Percentiles rank a stretch among this genome's conserved stretches.
Conservation (phyloP, 2,888 invertebrate species). For the Automeris io region DNA sequence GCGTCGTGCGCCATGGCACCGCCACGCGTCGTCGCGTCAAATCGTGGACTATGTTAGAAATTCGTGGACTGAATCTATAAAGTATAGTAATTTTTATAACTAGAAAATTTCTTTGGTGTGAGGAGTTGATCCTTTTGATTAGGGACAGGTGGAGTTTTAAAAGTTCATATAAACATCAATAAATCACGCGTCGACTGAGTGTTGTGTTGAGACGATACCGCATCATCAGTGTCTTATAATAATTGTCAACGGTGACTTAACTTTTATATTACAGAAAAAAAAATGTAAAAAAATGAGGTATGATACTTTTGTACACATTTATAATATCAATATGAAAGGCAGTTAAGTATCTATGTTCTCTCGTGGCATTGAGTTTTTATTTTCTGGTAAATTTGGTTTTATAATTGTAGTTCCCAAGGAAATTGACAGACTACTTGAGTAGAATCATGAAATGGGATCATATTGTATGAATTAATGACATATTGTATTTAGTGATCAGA, state of each 20-base stretch:
- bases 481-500: conserved; percentile 5
- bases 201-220: conserved; percentile 46
- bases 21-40: conserved; percentile 52
- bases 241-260: conserved; percentile 24
- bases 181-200: conserved; percentile 47
- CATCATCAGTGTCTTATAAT: conserved; percentile 44
- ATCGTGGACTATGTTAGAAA: conserved; percentile 75
- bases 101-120: conserved; percentile 74
- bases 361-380: conserved; percentile 62
- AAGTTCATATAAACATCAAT: conserved; percentile 42
- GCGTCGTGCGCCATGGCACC: conserved; percentile 43
- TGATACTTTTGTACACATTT: conserved; percentile 73
- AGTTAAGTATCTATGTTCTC: conserved; percentile 61
- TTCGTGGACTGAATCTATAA: conserved; percentile 72
- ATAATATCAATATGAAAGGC: conserved; percentile 56
- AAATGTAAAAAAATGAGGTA: conserved; percentile 65
- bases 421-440: conserved; percentile 3
- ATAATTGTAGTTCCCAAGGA: conserved; percentile 14
- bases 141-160: conserved; percentile 57
- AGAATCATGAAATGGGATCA: conserved; percentile 3
- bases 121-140: conserved; percentile 69
- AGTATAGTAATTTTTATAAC: conserved; percentile 73
- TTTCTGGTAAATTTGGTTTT: conserved; percentile 17
- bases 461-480: background rate
- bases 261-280: conserved; percentile 61